These are phyloP conservation scores for Cacatua alba DNA, from an alignment of 2,113 vertebrate species.

Conservation along the genomic window DNA sequence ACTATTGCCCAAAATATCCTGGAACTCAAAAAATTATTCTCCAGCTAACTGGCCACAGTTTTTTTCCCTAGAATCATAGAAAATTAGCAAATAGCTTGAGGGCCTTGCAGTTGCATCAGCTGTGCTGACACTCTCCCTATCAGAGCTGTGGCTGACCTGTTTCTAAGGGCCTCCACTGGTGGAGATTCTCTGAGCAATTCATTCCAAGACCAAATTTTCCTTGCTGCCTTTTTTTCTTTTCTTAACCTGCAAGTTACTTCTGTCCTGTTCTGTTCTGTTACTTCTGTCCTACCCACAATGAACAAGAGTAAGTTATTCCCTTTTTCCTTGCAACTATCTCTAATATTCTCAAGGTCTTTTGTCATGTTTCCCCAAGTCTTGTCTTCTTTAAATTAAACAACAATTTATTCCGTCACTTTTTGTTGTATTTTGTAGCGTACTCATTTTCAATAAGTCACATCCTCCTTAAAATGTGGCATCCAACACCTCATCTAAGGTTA, in stretches of 20 bases:
- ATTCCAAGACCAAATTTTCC: neutral
- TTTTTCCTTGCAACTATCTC: neutral
- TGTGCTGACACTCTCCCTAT: neutral
- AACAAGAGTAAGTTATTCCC: neutral
- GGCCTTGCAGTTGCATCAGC: neutral
- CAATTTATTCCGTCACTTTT: neutral
- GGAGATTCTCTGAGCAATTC: neutral
- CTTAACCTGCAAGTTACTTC: neutral
- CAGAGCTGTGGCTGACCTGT: neutral
- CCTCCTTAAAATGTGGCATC: neutral
- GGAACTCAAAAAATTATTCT: neutral
- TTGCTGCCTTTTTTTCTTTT: neutral
- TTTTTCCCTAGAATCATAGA: neutral
- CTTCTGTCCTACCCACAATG: neutral
- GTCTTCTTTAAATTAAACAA: neutral
- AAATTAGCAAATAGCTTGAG: neutral
- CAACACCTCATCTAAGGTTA: neutral
- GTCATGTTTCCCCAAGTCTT: neutral
- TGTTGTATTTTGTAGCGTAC: neutral
- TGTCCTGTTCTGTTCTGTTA: neutral
- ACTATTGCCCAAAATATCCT: neutral
- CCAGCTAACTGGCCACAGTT: neutral
- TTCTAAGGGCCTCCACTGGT: neutral
- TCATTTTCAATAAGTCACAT: neutral
- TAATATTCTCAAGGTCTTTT: neutral